Evolutionary conservation across 2,797 vertebrate genomes (phyloP), one percentile per base, ranked within the genome.

Genomic region (Anguilla megastoma): DNA sequence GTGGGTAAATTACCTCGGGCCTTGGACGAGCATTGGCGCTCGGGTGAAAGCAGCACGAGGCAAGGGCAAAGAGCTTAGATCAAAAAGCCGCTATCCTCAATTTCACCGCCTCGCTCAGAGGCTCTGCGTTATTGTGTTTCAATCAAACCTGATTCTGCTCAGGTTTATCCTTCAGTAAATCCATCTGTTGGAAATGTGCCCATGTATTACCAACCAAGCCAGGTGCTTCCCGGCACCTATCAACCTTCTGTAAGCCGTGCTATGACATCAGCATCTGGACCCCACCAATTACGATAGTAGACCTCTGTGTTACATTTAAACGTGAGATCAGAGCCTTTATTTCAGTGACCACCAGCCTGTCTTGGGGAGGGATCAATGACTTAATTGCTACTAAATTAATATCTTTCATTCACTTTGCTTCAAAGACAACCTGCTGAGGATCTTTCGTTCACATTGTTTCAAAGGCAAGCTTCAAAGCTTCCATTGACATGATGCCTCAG

Each of bases 1-100:
- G 91, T 89, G 87, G 89, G 88, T 91, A 91, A 93, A 94, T 93
- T 91, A 92, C 90, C 90, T 88, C 86, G 85, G 85, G 89, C 88
- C 87, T 88, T 88, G 92, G 85, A 92, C 83, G 88, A 92, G 85
- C 89, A 79, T 85, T 88, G 87, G 86, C 90, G 88, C 83, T 52
- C 76, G 60, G 45, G 69, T 83, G 85, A 85, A 90, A 90, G 85
- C 89, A 83, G 89, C 83, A 56, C 85, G 63, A 79, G 80, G 86
- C 87, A 91, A 90, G 88, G 88, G 88, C 80, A 88, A 71, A 71
- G 88, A 85, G 79, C 76, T 41, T 85, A 89, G 89, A 87, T 87
- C 82, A 91, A 87, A 45, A 87, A 89, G 86, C 85, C 88, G 69
- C 69, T 86, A 88, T 86, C 86, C 86, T 90, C 89, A 89, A 85